phyloP scores from a whole-genome alignment of 2,797 vertebrate species.

The Oryzias dopingdopingensis region DNA sequence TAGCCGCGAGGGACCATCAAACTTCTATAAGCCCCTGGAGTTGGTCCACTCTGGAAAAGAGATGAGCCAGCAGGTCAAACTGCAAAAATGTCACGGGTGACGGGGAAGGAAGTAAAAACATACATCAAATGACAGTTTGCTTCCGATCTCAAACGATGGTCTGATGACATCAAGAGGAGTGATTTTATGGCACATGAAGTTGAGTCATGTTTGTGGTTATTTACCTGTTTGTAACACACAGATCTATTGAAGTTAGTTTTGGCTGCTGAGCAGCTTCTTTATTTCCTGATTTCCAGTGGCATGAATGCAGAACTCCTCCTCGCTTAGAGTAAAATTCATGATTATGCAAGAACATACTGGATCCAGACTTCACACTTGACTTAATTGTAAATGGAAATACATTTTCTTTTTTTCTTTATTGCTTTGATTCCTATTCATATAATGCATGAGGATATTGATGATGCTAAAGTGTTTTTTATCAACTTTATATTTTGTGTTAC shows the following conservation, averaged over 20 bases:
- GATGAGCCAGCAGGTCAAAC: constrained; percentile 69
- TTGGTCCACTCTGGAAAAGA: constrained; percentile 62
- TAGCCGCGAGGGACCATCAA: constrained; percentile 72
- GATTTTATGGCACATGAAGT: constrained; percentile 13
- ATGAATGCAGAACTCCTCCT: too few relatives aligned
- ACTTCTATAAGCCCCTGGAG: constrained; percentile 69
- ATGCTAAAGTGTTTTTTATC: too few relatives aligned
- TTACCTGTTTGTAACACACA: constrained; percentile 13
- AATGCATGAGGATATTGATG: too few relatives aligned
- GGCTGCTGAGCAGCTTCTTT: neutral
- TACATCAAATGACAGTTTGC: constrained; percentile 32
- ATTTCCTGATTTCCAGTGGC: too few relatives aligned
- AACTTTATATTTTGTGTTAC: too few relatives aligned
- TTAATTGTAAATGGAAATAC: too few relatives aligned
- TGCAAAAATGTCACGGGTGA: constrained; percentile 51
- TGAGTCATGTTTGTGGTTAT: constrained; percentile 1
- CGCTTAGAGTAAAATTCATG: too few relatives aligned
- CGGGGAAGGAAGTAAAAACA: constrained; percentile 46
- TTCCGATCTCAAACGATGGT: constrained; percentile 27
- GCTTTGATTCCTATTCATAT: too few relatives aligned
- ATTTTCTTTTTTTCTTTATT: too few relatives aligned
- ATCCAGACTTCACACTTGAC: too few relatives aligned
- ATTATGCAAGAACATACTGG: too few relatives aligned
- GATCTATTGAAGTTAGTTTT: neutral
- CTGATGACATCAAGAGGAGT: constrained; percentile 27